Conservation (phyloP, 1,140 invertebrate genomes). For the Antheraea pernyi region DNA sequence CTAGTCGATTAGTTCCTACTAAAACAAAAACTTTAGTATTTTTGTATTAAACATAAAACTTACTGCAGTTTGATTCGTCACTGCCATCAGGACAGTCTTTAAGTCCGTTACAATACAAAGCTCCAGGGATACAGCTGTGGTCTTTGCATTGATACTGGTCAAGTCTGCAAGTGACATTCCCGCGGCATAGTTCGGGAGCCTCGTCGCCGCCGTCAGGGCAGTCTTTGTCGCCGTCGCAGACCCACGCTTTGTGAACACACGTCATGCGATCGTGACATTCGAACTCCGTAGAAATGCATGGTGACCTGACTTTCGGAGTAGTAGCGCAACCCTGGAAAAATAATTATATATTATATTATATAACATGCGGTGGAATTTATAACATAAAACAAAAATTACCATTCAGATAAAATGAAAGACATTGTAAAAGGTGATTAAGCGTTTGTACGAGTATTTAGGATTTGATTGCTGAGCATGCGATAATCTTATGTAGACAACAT, state of each 20-base stretch:
- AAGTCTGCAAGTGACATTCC: constrained; percentile 87
- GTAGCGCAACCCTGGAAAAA: constrained; percentile 79
- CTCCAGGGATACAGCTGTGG: constrained; percentile 89
- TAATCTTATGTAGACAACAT: too few species aligned
- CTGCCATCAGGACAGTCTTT: constrained; percentile 90
- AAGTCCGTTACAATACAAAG: constrained; percentile 90
- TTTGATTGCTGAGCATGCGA: too few species aligned
- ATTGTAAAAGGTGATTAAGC: neutral
- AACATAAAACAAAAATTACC: neutral
- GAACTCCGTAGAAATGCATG: constrained; percentile 87
- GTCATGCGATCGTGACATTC: constrained; percentile 91
- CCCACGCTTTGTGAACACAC: constrained; percentile 91
- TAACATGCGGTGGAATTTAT: neutral
- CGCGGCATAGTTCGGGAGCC: constrained; percentile 81
- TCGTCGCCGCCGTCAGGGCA: constrained; percentile 92
- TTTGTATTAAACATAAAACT: constrained; percentile 47
- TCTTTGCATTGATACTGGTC: constrained; percentile 92
- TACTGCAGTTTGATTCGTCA: constrained; percentile 90
- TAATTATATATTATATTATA: neutral
- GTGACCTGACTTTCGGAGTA: constrained; percentile 74
- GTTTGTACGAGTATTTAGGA: neutral
- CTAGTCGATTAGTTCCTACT: too few species aligned
- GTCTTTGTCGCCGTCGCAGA: constrained; percentile 92
- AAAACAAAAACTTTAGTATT: neutral
- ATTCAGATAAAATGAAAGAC: neutral